Evolutionary conservation across 1,140 invertebrate genomes (phyloP).

Genomic region (Trypoxylus dichotomus): DNA sequence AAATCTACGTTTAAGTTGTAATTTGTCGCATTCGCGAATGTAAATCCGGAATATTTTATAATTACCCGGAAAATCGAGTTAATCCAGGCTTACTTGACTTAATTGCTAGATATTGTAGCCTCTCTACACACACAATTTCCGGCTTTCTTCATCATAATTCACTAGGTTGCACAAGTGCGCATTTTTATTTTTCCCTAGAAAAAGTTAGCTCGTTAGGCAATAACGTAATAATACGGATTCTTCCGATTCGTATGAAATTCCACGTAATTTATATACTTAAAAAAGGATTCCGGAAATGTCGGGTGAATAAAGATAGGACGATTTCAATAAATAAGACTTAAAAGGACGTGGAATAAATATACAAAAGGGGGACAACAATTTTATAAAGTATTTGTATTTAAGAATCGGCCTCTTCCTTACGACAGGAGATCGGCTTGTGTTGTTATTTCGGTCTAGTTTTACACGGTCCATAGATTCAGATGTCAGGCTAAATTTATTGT

Average conservation of each 20-base stretch:
- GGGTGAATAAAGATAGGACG: background rate
- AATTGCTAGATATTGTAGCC: background rate
- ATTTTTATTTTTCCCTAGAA: too few relatives aligned
- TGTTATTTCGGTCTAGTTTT: slow-evolving; percentile 21
- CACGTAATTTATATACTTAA: background rate
- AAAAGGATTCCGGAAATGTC: too few relatives aligned
- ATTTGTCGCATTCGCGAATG: background rate
- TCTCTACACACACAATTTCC: too few relatives aligned
- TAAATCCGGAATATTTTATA: too few relatives aligned
- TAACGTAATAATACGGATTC: background rate
- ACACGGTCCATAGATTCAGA: slow-evolving; percentile 3
- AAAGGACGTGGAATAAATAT: slow-evolving; percentile 1
- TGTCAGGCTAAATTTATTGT: background rate
- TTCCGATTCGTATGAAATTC: background rate
- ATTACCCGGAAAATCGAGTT: background rate
- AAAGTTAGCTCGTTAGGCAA: background rate
- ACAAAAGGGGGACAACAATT: slow-evolving; percentile 7
- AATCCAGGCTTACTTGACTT: background rate
- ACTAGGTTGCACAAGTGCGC: too few relatives aligned
- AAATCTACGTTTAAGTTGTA: background rate
- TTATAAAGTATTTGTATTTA: slow-evolving; percentile 20
- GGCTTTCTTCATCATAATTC: too few relatives aligned
- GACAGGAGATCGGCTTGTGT: background rate
- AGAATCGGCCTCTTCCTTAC: slow-evolving; percentile 3
- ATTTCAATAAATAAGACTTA: slow-evolving; percentile 4